phyloP scores from a whole-genome alignment of 2,113 vertebrate species.

The Ptychochromis oligacanthus region DNA sequence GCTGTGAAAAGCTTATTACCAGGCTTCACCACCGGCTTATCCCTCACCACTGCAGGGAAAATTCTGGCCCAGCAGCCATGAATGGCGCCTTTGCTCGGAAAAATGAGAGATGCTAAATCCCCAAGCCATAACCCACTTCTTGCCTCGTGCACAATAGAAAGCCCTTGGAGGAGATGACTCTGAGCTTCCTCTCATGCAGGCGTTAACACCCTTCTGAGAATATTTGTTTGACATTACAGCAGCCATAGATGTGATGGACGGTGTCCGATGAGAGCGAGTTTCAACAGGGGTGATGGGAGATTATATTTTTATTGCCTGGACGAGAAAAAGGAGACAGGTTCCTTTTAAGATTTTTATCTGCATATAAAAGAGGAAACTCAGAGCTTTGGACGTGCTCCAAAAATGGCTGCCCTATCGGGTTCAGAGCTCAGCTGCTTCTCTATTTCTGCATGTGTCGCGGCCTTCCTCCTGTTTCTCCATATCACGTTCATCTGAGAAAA shows the following conservation, averaged over 20 bases:
- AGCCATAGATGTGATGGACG: constrained; percentile 38
- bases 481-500: constrained; percentile 9
- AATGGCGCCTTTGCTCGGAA: constrained; percentile 39
- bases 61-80: constrained; percentile 38
- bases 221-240: constrained; percentile 49
- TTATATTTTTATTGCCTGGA: constrained; percentile 55
- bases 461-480: constrained; percentile 10
- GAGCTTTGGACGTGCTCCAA: constrained; percentile 50
- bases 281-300: constrained; percentile 38
- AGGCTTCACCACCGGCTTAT: constrained; percentile 57
- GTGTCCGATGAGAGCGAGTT: constrained; percentile 9
- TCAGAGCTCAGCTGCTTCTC: constrained; percentile 23
- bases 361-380: constrained; percentile 42
- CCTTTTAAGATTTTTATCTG: constrained; percentile 61
- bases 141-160: constrained; percentile 35
- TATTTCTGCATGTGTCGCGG: constrained; percentile 17
- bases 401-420: constrained; percentile 49
- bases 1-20: constrained; percentile 61
- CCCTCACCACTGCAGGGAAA: constrained; percentile 33
- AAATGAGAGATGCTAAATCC: constrained; percentile 56
- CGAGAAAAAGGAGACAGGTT: constrained; percentile 46
- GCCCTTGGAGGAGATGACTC: constrained; percentile 43
- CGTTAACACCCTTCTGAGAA: constrained; percentile 28
- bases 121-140: constrained; percentile 51
- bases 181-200: constrained; percentile 27